Evolutionary conservation across 2,888 invertebrate genomes (phyloP).

Genomic region (Ormyrus nitidulus): DNA sequence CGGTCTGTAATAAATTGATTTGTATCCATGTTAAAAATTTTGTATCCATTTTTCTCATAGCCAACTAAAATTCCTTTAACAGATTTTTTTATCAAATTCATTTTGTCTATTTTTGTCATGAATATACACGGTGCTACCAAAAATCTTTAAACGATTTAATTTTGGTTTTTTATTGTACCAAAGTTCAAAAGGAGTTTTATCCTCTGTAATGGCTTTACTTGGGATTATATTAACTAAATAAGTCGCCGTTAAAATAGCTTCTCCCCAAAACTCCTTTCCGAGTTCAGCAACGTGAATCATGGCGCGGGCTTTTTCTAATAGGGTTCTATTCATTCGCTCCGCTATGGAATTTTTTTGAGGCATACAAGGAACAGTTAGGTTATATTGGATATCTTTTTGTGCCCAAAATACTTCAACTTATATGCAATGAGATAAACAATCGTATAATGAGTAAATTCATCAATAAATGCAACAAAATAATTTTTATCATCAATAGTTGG

Average conservation of each 20-base stretch:
- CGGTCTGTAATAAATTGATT: slow-evolving; percentile 30
- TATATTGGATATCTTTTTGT: slow-evolving; percentile 66
- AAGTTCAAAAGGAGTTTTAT: slow-evolving; percentile 52
- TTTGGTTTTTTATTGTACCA: slow-evolving; percentile 51
- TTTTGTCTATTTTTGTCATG: background rate
- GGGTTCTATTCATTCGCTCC: background rate
- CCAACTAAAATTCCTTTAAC: slow-evolving; percentile 41
- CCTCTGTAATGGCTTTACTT: background rate
- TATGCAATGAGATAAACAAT: slow-evolving; percentile 43
- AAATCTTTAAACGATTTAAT: slow-evolving; percentile 46
- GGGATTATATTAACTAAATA: slow-evolving; percentile 11
- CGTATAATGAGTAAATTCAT: slow-evolving; percentile 54
- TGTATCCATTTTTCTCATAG: slow-evolving; percentile 41
- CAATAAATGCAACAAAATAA: slow-evolving; percentile 54
- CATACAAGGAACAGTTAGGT: slow-evolving; percentile 46
- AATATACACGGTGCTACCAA: slow-evolving; percentile 48
- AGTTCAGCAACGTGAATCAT: background rate
- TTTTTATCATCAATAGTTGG: slow-evolving; percentile 52
- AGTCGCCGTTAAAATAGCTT: background rate
- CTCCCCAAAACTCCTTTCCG: background rate
- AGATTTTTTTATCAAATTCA: background rate
- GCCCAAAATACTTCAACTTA: slow-evolving; percentile 60
- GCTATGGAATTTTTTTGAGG: no score
- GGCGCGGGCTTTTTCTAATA: slow-evolving; percentile 36
- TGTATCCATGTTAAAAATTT: slow-evolving; percentile 31